Percentiles rank a stretch among this genome's conserved stretches.
Evolutionary conservation across 2,113 vertebrate genomes (phyloP).

Genomic region (Nipponia nippon): DNA sequence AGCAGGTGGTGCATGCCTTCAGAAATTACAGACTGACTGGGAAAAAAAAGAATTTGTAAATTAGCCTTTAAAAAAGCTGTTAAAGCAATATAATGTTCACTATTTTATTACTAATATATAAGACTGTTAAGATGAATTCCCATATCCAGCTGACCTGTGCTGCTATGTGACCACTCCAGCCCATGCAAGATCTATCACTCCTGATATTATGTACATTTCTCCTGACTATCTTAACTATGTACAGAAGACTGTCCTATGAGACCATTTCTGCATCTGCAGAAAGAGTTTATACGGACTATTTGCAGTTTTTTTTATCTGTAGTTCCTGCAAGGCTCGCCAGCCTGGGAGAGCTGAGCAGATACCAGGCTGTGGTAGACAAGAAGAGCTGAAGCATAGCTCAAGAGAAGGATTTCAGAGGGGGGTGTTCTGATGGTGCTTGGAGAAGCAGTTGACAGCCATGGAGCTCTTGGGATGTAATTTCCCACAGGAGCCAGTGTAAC

Average conservation of each 20-base stretch:
- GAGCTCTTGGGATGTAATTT: not conserved
- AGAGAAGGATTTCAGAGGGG: not conserved
- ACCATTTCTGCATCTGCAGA: not conserved
- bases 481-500: not conserved
- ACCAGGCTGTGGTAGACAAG: not conserved
- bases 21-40: not conserved
- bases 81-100: not conserved
- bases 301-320: not conserved
- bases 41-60: not conserved
- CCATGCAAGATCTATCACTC: not conserved
- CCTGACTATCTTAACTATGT: not conserved
- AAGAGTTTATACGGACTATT: not conserved
- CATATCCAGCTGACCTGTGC: not conserved
- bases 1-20: accelerated
- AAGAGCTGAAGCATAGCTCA: not conserved
- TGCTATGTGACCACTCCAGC: not conserved
- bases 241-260: not conserved
- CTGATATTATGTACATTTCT: accelerated
- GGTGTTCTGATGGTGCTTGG: not conserved
- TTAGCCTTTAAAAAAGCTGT: not conserved
- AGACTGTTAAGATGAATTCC: not conserved
- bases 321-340: not conserved
- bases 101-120: not conserved
- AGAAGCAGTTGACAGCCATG: not conserved
- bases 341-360: not conserved